Percentiles rank a stretch among this genome's conserved stretches.
phyloP scores from a whole-genome alignment of 2,888 invertebrate genomes.

The Hirtodrosophila cameraria region DNA sequence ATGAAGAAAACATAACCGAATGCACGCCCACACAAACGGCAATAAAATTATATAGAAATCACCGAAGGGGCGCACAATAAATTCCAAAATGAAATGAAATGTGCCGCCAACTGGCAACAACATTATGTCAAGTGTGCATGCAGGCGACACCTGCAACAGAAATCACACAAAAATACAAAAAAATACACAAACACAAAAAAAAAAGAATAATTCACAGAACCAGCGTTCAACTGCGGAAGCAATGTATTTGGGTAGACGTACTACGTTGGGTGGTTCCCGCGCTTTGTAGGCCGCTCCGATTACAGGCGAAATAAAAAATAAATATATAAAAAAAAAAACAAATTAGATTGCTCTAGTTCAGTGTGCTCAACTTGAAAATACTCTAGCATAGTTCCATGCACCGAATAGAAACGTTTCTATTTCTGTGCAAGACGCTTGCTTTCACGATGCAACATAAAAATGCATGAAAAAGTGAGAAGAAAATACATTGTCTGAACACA shows the following conservation, averaged over 20 bases:
- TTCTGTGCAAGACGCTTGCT: too few species aligned
- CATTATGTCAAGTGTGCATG: constrained; percentile 61
- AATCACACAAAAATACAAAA: constrained; percentile 16
- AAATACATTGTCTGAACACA: too few species aligned
- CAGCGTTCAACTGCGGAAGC: constrained; percentile 54
- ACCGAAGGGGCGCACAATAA: constrained; percentile 53
- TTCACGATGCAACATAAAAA: too few species aligned
- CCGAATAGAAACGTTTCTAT: too few species aligned
- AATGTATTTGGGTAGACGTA: constrained; percentile 48
- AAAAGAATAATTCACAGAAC: constrained; percentile 6
- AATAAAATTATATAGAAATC: constrained; percentile 63
- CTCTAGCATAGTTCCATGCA: neutral
- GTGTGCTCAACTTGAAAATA: neutral
- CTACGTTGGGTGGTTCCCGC: constrained; percentile 17
- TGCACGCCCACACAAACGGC: constrained; percentile 49
- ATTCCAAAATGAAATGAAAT: constrained; percentile 58
- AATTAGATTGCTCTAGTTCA: neutral
- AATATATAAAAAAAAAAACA: neutral
- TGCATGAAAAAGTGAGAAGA: too few species aligned
- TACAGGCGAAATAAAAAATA: constrained; percentile 32
- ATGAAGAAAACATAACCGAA: constrained; percentile 37
- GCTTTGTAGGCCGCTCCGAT: constrained; percentile 55
- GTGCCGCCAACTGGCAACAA: constrained; percentile 56
- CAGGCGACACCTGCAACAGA: constrained; percentile 60
- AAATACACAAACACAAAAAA: neutral